Conservation (phyloP, 2,888 invertebrate species). For the Cerastoderma edule region DNA sequence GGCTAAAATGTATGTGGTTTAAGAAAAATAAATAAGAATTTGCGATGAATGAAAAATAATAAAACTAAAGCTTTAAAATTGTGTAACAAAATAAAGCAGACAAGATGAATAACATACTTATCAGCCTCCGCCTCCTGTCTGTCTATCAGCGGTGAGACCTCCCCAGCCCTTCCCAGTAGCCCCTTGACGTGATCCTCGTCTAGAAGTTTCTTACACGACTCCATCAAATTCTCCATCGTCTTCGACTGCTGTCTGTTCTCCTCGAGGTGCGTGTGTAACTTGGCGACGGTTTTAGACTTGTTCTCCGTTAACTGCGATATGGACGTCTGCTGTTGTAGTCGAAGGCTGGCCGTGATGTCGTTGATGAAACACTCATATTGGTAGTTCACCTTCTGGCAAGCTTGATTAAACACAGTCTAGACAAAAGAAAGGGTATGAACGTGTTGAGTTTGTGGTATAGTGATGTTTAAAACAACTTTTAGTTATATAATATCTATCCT, state of each 20-base stretch:
- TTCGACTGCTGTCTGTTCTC: slow-evolving; percentile 62
- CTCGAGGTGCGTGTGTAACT: slow-evolving; percentile 62
- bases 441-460: too few species aligned
- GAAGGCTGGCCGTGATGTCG: slow-evolving; percentile 71
- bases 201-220: slow-evolving; percentile 68
- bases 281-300: slow-evolving; percentile 56
- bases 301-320: slow-evolving; percentile 52
- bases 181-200: slow-evolving; percentile 67
- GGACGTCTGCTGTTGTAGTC: slow-evolving; percentile 66
- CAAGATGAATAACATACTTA: slow-evolving; percentile 52
- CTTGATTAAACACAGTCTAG: slow-evolving; percentile 69
- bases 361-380: slow-evolving; percentile 73
- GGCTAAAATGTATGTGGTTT: too few species aligned
- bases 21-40: too few species aligned
- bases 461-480: too few species aligned
- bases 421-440: too few species aligned
- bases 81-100: not conserved
- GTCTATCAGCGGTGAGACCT: slow-evolving; percentile 63
- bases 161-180: slow-evolving; percentile 65
- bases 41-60: too few species aligned
- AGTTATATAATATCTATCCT: too few species aligned
- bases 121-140: slow-evolving; percentile 58
- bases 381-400: slow-evolving; percentile 70
- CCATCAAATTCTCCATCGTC: slow-evolving; percentile 64
- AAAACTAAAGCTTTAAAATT: too few species aligned